Evolutionary conservation across 92 coral and sea anemone genomes (phyloP).

Genomic region (Paragorgia papillata): DNA sequence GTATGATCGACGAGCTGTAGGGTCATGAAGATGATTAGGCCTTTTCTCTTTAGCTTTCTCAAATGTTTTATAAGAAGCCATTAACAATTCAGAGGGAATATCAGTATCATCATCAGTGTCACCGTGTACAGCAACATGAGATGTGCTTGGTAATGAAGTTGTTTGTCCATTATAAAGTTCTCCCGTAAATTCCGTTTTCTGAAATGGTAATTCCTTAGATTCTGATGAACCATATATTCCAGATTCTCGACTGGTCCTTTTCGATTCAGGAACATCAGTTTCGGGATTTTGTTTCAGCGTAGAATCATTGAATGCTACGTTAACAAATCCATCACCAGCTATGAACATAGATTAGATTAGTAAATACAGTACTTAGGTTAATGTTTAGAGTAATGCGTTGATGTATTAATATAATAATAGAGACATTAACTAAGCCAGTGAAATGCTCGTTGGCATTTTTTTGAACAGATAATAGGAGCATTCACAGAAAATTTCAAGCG

Average conservation of each 20-base stretch:
- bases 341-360: too few species aligned
- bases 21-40: background rate
- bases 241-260: constrained; percentile 30
- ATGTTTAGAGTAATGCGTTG: too few species aligned
- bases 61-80: constrained; percentile 39
- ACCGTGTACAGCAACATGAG: background rate
- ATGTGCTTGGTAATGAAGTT: constrained; percentile 29
- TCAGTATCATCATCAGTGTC: constrained; percentile 1
- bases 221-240: constrained; percentile 38
- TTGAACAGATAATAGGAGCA: too few species aligned
- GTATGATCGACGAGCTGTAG: constrained; percentile 25
- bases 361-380: too few species aligned
- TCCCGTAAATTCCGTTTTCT: background rate
- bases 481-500: too few species aligned
- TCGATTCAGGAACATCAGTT: constrained; percentile 1
- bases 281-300: background rate
- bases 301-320: constrained; percentile 28
- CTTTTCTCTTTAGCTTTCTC: constrained; percentile 6
- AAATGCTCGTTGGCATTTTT: too few species aligned
- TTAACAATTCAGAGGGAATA: constrained; percentile 22
- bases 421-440: too few species aligned
- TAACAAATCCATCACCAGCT: constrained; percentile 21
- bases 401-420: too few species aligned
- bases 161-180: background rate
- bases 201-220: constrained; percentile 10